Base-by-base conservation (phyloP, 2,797 vertebrate species). In the Megaceryle alcyon region DNA sequence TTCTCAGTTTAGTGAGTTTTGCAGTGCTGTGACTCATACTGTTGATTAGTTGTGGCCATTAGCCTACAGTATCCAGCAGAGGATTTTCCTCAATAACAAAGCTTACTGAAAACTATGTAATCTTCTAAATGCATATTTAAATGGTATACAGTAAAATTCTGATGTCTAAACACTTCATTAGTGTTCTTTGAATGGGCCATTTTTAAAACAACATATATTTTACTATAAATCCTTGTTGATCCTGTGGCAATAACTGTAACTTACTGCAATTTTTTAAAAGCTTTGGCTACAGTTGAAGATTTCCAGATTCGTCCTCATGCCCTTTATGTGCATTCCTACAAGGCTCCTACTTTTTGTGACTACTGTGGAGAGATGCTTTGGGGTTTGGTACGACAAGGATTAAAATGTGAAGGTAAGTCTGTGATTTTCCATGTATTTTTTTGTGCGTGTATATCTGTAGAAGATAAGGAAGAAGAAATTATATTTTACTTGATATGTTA, bases 311-410 rank as follows among this genome's bases (percentile, higher is more conserved):
- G 99, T 94, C 99, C 99, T 94, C 99, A 99, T 97, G 98, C 99
- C 88, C 99, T 99, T 66, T 99, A 99, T 54, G 99, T 99, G 87
- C 99, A 99, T 98, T 99, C 99, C 94, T 99, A 99, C 98, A 99
- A 99, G 97, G 99, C 99, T 90, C 99, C 99, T 95, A 99, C 99
- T 89, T 99, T 99, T 98, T 99, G 99, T 86, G 99, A 99, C 98
- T 99, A 99, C 98, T 99, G 99, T 14, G 99, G 99, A 93, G 99
- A 99, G 97, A 99, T 99, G 99, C 98, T 99, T 57, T 99, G 99
- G 99, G 99, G 99, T 95, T 98, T 99, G 75, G 99, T 99, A 94
- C 98, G 99, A 64, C 99, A 99, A 95, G 99, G 99, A 66, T 98
- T 99, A 93, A 99, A 99, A 98, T 99, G 99, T 98, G 99, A 99